These are phyloP conservation scores for Tuta absoluta DNA, from an alignment of 2,888 invertebrate genomes.

Conservation along the genomic window DNA sequence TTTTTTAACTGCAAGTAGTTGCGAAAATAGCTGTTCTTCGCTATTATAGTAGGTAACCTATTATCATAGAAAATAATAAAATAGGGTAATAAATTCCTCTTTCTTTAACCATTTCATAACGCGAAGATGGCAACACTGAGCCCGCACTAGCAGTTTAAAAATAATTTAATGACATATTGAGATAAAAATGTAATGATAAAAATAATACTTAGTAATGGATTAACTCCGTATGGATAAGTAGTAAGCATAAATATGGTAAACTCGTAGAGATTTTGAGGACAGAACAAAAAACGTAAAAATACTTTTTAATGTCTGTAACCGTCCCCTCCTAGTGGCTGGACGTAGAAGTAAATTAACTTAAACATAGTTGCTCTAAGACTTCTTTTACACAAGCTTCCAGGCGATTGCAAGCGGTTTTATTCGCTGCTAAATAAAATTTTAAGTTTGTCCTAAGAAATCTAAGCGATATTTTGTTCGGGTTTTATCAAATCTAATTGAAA, in stretches of 20 bases:
- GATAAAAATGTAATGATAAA: conserved; percentile 47
- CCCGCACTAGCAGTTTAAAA: conserved; percentile 39
- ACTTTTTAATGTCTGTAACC: conserved; percentile 29
- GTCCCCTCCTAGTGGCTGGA: conserved; percentile 32
- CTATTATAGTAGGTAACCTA: neutral
- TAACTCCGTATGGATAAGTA: conserved; percentile 58
- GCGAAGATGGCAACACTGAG: conserved; percentile 16
- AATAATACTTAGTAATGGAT: conserved; percentile 40
- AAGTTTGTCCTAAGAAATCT: no score
- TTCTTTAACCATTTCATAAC: neutral
- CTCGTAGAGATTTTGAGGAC: conserved; percentile 52
- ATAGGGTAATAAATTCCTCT: neutral
- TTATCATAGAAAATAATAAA: neutral
- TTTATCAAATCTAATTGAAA: no score
- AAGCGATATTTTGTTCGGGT: no score
- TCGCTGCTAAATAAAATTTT: neutral
- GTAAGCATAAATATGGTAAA: conserved; percentile 70
- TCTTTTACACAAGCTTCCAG: conserved; percentile 6
- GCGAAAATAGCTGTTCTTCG: neutral
- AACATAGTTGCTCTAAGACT: conserved; percentile 11
- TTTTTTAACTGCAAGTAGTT: neutral
- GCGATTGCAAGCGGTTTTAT: neutral
- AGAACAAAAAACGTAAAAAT: conserved; percentile 37
- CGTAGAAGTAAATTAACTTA: conserved; percentile 15
- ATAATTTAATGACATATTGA: conserved; percentile 43